Conservation (phyloP, 1,140 invertebrate genomes). For the Centruroides vittatus region DNA sequence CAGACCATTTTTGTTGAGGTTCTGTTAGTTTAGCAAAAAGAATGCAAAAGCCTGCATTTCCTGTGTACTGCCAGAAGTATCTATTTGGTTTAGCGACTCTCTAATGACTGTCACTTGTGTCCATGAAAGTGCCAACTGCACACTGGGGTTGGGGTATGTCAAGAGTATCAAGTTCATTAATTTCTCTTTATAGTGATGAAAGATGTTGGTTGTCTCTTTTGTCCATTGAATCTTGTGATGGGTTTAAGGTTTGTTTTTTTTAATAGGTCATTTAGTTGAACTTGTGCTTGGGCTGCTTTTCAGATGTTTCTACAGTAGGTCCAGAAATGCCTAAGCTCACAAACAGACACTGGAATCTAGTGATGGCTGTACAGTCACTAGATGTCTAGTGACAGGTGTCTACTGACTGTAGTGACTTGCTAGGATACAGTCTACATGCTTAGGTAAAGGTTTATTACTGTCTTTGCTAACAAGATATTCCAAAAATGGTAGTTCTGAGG, state of each 20-base stretch:
- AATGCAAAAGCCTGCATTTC: no score
- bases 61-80: no score
- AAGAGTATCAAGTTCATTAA: constrained; percentile 7
- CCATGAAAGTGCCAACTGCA: no score
- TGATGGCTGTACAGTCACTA: no score
- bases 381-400: no score
- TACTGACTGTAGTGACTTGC: background rate
- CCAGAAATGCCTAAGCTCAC: constrained; percentile 23
- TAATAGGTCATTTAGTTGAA: constrained; percentile 5
- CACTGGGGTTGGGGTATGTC: no score
- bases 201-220: constrained; percentile 9
- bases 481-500: constrained; percentile 1
- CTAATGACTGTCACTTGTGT: no score
- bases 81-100: no score
- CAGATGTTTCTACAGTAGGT: constrained; percentile 29
- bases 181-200: constrained; percentile 25
- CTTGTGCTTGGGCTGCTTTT: constrained; percentile 16
- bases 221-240: constrained; percentile 4
- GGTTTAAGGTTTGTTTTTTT: background rate
- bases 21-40: no score
- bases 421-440: constrained; percentile 1
- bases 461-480: background rate
- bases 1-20: no score
- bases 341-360: constrained; percentile 16
- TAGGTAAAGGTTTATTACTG: constrained; percentile 5